Evolutionary conservation across 1,140 invertebrate species (phyloP), one percentile per base, ranked within the genome.

Genomic region (Drosophila santomea): DNA sequence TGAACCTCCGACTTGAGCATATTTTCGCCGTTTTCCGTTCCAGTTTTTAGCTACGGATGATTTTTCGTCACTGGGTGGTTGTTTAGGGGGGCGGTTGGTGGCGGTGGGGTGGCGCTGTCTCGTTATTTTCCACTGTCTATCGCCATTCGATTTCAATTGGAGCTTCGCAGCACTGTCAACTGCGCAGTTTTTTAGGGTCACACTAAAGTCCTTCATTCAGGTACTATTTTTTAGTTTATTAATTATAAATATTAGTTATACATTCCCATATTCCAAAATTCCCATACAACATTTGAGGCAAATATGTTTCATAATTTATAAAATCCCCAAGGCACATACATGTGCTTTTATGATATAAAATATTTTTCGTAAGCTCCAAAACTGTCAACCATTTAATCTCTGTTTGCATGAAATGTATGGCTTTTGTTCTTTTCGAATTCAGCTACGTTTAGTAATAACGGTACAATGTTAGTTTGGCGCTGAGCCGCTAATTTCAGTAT

Each of bases 1-100:
- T 99, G 97, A 58, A 91, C 84, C 92, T 97, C 91, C 1, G 91
- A 91, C 60, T 92, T 92, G 58, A 92, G 63, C 91, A 92, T 92
- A 75, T 90, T 91, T 78, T 60, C 57, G 47, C 15, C 12, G n/a
- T 68, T 47, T 12, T 54, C 23, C 64, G 64, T 68, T 52, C 60
- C 64, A 68, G 38, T 68, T 68, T 68, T 68, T 60, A 68, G 60
- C 64, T 68, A 60, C 60, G 32, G 61, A 17, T 51, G 38, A 35
- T 52, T 68, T 64, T 68, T 68, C 47, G 28, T 47, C 64, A 64
- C 60, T 52, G 52, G 60, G 32, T 45, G 39, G 41, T 43, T 43
- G 41, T 43, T 43, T 38, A 39, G 61, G 28, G 44, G 63, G 63
- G 44, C 39, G 57, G 57, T 48, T 66, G 10, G 17, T 17, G 17